Base-by-base conservation (phyloP, 2,797 vertebrate genomes). In the Karalla daura region DNA sequence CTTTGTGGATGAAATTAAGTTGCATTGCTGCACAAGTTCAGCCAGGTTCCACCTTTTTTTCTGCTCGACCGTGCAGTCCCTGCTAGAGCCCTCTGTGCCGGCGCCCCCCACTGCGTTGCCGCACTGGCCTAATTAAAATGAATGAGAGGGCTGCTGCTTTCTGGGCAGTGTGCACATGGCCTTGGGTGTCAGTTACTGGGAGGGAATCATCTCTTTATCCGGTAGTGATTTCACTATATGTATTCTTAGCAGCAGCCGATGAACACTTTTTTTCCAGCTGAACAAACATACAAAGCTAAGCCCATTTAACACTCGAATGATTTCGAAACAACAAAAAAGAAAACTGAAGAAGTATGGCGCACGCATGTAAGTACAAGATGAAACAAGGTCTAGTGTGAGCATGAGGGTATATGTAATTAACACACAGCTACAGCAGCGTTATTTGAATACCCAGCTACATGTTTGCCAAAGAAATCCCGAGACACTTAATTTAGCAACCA, bases 121-220 rank as follows among this genome's bases (percentile, higher is more conserved):
- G 9, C 15, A 68, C 45, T 28, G 50, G 49, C 47, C 63, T 60
- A 49, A 65, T 74, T 74, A 79, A 79, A 70, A 72, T 71, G 24
- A 66, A 70, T 60, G 44, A 77, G 50, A 55, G 9, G 28, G 8
- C 33, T 54, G 46, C 13, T 3, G 24, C 40, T 50, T 49, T 54
- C 37, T 2, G 11, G 46, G 27, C 15, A 8, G 37, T 40, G 21
- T 50, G 0, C 44, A 21, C 15, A 49, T 35, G 18, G 44, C 62
- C 36, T 39, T 15, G 12, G 27, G 49, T 37, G n/a, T 14, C 36
- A 17, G 47, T 62, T 54, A 39, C 27, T 25, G 53, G 20, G 44
- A 53, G 58, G 28, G 36, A 47, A 49, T 18, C 11, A 3, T 50
- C 28, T 21, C 9, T 46, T 0, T 53, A 46, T 39, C 17, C 12